phyloP scores from a whole-genome alignment of 2,888 invertebrate species.

The Eristalinus aeneus region DNA sequence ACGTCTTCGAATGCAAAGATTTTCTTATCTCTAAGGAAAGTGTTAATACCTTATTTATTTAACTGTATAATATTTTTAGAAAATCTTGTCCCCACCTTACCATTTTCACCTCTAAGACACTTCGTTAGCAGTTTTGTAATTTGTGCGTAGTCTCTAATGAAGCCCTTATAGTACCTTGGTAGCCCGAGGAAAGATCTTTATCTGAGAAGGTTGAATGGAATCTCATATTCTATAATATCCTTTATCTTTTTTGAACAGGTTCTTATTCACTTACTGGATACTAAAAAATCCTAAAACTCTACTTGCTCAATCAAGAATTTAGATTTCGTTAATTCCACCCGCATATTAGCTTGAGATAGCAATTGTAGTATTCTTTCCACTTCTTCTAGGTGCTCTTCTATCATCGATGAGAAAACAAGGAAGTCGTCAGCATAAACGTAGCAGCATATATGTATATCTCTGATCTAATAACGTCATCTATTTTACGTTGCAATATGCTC shows the following conservation, averaged over 20 bases:
- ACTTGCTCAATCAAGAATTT: constrained; percentile 27
- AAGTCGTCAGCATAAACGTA: constrained; percentile 66
- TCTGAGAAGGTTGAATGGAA: constrained; percentile 25
- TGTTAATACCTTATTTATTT: constrained; percentile 44
- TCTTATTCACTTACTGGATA: constrained; percentile 29
- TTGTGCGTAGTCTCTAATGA: constrained; percentile 49
- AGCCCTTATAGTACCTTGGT: constrained; percentile 49
- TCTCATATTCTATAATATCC: constrained; percentile 26
- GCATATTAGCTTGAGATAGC: constrained; percentile 23
- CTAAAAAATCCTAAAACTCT: constrained; percentile 24
- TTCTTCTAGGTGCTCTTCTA: constrained; percentile 13
- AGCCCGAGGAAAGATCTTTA: constrained; percentile 41
- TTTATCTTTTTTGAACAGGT: constrained; percentile 27
- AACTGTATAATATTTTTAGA: constrained; percentile 51
- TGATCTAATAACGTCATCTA: constrained; percentile 64
- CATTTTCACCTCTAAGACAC: constrained; percentile 55
- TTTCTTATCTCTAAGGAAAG: constrained; percentile 45
- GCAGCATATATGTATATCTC: constrained; percentile 65
- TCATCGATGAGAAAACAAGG: constrained; percentile 37
- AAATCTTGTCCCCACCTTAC: constrained; percentile 11
- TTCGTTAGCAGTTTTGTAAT: constrained; percentile 53
- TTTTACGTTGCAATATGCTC: constrained; percentile 37
- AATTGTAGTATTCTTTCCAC: constrained; percentile 1
- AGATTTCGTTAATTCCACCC: constrained; percentile 1
- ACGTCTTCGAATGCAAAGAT: background rate